A percentile compares a stretch with the other conserved stretches of the same genome.
phyloP scores from a whole-genome alignment of 2,888 invertebrate species.

The Mythimna ferrago region DNA sequence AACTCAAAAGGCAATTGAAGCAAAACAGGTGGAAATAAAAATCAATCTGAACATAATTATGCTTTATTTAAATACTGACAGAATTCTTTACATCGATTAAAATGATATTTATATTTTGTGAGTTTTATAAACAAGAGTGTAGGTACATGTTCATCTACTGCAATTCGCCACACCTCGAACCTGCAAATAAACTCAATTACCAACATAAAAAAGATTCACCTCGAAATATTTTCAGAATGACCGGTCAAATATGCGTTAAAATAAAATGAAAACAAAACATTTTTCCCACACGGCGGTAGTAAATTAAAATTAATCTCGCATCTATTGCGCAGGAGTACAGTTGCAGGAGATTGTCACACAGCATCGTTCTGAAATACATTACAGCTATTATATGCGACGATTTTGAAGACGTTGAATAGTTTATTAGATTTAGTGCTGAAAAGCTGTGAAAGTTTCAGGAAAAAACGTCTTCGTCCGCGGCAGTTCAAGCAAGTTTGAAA shows the following conservation, averaged over 20 bases:
- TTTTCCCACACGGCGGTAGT: slow-evolving; percentile 44
- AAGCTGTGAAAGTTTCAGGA: slow-evolving; percentile 4
- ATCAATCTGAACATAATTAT: too few species aligned
- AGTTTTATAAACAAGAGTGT: too few species aligned
- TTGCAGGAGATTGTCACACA: slow-evolving; percentile 45
- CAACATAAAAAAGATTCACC: slow-evolving; percentile 40
- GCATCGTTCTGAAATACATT: slow-evolving; percentile 32
- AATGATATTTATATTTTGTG: too few species aligned
- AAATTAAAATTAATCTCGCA: slow-evolving; percentile 54
- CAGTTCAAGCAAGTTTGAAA: too few species aligned
- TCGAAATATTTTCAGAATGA: slow-evolving; percentile 60
- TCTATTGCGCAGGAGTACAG: slow-evolving; percentile 36
- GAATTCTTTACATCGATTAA: too few species aligned
- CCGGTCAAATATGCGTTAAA: slow-evolving; percentile 60
- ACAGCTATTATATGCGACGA: slow-evolving; percentile 25
- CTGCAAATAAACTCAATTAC: slow-evolving; percentile 38
- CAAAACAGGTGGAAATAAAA: too few species aligned
- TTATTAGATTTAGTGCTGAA: slow-evolving; percentile 27
- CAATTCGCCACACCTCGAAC: slow-evolving; percentile 6
- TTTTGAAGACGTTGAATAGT: slow-evolving; percentile 44
- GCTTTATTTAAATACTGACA: too few species aligned
- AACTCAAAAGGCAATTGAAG: too few species aligned
- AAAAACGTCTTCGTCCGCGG: neutral
- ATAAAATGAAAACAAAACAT: slow-evolving; percentile 62
- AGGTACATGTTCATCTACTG: neutral